phyloP scores from a whole-genome alignment of 2,797 vertebrate genomes.

The Eremophila alpestris region DNA sequence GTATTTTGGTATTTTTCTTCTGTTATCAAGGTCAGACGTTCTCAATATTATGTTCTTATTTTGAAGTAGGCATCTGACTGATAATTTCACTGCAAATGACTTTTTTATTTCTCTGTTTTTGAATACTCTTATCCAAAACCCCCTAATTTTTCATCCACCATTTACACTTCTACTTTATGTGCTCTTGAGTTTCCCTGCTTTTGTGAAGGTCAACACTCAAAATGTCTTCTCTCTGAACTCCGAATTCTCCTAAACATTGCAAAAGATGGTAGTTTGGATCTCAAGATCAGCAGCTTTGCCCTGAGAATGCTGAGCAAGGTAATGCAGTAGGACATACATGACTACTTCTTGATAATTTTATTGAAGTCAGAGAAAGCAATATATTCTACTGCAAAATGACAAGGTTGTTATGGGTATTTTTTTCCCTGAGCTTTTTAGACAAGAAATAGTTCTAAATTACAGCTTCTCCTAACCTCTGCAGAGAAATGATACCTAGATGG shows the following conservation, averaged over 20 bases:
- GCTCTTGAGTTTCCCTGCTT: background rate
- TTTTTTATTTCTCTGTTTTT: background rate
- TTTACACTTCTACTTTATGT: background rate
- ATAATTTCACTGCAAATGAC: background rate
- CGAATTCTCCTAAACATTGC: conserved; percentile 17
- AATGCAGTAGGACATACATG: background rate
- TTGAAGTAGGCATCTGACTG: background rate
- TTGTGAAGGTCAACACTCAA: conserved; percentile 35
- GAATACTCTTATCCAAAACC: background rate
- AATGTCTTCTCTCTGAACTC: conserved; percentile 39
- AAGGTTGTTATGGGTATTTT: background rate
- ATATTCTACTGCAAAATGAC: conserved; percentile 1
- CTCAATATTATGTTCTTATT: background rate
- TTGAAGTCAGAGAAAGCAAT: conserved; percentile 14
- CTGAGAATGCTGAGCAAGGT: conserved; percentile 25
- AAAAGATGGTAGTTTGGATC: conserved; percentile 16
- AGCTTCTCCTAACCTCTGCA: conserved; percentile 26
- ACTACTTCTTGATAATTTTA: conserved; percentile 45
- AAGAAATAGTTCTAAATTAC: conserved; percentile 37
- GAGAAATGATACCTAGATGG: conserved; percentile 6
- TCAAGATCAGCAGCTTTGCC: conserved; percentile 19
- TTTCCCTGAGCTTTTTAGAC: background rate
- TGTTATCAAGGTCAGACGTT: background rate
- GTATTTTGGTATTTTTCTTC: background rate
- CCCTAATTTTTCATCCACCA: background rate